phyloP scores from a whole-genome alignment of 2,797 vertebrate species.

The Tolypeutes matacus region DNA sequence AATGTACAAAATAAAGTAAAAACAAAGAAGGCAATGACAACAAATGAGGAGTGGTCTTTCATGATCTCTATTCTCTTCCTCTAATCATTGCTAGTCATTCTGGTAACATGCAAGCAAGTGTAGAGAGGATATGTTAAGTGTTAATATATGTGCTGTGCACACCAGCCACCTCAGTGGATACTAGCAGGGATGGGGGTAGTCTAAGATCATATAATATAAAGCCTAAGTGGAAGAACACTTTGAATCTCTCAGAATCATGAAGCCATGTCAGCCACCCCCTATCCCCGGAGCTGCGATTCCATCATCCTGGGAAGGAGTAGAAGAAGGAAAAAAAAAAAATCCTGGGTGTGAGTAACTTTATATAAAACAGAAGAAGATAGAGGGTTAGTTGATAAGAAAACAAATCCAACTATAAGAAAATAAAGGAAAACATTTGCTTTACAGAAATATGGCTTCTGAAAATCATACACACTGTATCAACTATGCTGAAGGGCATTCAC shows the following conservation, averaged over 20 bases:
- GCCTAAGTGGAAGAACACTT: not conserved
- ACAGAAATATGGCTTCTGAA: not conserved
- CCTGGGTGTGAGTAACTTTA: not conserved
- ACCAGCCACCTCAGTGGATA: not conserved
- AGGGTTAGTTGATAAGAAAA: conserved; percentile 36
- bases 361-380: not conserved
- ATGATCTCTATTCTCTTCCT: not conserved
- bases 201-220: not conserved
- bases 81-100: not conserved
- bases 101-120: not conserved
- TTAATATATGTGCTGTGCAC: not conserved
- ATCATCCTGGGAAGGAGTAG: not conserved
- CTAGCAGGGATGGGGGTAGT: not conserved
- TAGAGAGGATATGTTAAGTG: not conserved
- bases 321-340: not conserved
- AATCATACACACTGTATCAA: not conserved
- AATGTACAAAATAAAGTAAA: too few relatives aligned
- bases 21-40: not conserved
- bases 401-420: conserved; percentile 46
- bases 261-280: not conserved
- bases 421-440: conserved; percentile 36
- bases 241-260: not conserved
- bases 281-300: not conserved
- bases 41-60: not conserved
- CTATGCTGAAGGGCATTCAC: not conserved